A percentile compares a stretch with the other conserved stretches of the same genome.
These are phyloP conservation scores for Calameuta pallipes DNA, from an alignment of 2,888 invertebrate genomes.

Conservation along the genomic window DNA sequence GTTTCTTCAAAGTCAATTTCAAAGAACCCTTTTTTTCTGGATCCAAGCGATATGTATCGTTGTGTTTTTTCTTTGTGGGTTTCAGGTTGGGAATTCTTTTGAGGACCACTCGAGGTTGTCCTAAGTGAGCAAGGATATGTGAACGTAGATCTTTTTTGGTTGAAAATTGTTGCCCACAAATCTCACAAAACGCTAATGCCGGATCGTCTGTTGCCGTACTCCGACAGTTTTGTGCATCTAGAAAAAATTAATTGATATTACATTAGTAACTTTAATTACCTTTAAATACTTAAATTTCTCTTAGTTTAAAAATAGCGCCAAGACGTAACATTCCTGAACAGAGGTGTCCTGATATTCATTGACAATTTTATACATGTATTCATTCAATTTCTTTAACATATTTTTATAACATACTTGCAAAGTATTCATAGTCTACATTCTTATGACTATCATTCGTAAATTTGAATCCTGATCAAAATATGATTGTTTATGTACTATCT, in stretches of 20 bases:
- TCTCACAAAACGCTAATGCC: constrained; percentile 49
- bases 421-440: too few species aligned
- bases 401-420: too few species aligned
- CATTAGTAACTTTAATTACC: not conserved
- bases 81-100: constrained; percentile 53
- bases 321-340: not conserved
- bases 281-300: not conserved
- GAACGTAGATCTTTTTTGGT: constrained; percentile 53
- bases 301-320: not conserved
- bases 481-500: too few species aligned
- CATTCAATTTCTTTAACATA: not conserved
- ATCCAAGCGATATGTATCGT: constrained; percentile 53
- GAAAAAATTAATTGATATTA: constrained; percentile 26
- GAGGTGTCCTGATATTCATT: not conserved
- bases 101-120: constrained; percentile 54
- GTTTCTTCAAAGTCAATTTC: constrained; percentile 59
- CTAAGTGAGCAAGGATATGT: constrained; percentile 55
- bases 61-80: constrained; percentile 34
- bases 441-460: too few species aligned
- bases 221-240: constrained; percentile 42
- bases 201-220: constrained; percentile 9
- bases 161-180: constrained; percentile 54
- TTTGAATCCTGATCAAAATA: too few species aligned
- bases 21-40: constrained; percentile 55
- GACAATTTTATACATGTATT: not conserved